Conservation (phyloP, 2,797 vertebrate species). For the Paramormyrops hopkinsi region DNA sequence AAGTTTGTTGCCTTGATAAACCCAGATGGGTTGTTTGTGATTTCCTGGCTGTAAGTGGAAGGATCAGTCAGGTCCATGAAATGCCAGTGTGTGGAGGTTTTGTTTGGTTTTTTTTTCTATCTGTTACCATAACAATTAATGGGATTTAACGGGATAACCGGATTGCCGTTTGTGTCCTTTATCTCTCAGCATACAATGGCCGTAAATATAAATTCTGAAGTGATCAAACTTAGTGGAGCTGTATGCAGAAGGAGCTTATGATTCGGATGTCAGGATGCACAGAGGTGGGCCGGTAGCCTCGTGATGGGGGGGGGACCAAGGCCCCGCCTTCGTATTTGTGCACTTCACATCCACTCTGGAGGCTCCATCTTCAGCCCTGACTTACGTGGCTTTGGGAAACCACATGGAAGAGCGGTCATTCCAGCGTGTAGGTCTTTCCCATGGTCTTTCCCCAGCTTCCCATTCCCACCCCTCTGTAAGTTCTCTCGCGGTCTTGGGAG, state of each 20-base stretch:
- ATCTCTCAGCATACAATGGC: slow-evolving; percentile 55
- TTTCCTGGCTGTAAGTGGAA: slow-evolving; percentile 56
- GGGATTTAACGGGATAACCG: slow-evolving; percentile 54
- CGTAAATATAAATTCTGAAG: slow-evolving; percentile 60
- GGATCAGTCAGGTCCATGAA: slow-evolving; percentile 65
- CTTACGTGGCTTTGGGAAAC: not conserved
- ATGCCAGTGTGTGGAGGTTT: slow-evolving; percentile 54
- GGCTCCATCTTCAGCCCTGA: not conserved
- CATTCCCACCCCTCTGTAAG: not conserved
- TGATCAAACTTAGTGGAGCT: slow-evolving; percentile 60
- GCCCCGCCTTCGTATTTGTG: slow-evolving; percentile 19
- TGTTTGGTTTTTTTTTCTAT: slow-evolving; percentile 23
- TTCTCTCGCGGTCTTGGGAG: slow-evolving; percentile 24
- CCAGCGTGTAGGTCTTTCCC: not conserved
- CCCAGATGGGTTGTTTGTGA: slow-evolving; percentile 43
- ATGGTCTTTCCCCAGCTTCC: slow-evolving; percentile 26
- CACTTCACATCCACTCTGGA: slow-evolving; percentile 23
- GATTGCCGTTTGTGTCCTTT: slow-evolving; percentile 62
- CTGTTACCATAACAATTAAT: slow-evolving; percentile 52
- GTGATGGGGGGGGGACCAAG: slow-evolving; percentile 31
- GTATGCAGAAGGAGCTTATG: slow-evolving; percentile 63
- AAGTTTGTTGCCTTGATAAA: slow-evolving; percentile 29
- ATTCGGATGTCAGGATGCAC: slow-evolving; percentile 30
- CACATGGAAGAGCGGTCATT: not conserved
- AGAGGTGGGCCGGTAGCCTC: slow-evolving; percentile 36